Base-by-base conservation (phyloP, 92 coral and sea anemone species). In the Porites cylindrica region DNA sequence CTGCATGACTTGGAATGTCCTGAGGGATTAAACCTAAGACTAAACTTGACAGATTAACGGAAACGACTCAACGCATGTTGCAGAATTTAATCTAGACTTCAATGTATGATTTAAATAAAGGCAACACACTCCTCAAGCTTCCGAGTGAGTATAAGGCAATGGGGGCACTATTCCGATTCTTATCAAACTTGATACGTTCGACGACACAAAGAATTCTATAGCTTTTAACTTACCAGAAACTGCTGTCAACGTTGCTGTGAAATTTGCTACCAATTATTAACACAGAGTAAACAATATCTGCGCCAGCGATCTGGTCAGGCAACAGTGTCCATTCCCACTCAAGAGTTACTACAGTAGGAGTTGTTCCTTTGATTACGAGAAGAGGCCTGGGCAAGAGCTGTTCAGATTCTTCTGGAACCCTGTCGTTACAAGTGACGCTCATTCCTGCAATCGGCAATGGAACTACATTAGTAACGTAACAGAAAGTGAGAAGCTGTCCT, bases 301-400 rank as follows among this genome's bases (percentile, higher is more conserved):
- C 66, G 71, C 85, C 68, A 16, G 62, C 77, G 78, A 85, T 63
- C n/a, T 88, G 71, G 11, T 66, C 58, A 20, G 89, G 72, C 70
- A 66, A 76, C 51, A 77, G 77, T 18, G 47, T 53, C 77, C 91
- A 93, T 58, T 92, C 95, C 98, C 98, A 94, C 83, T 94, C 96
- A 56, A 95, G 82, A 13, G 93, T 89, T 5, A 88, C 98, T 17
- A 69, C 64, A 8, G 80, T 70, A 16, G 82, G 78, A 14, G 95
- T 76, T 1, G 94, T 85, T 20, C 94, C 93, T 85, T 94, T 94
- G 51, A 92, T 88, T 12, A 87, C 98, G 23, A 94, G 83, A 6
- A 56, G 86, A 51, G 95, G 82, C n/a, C 84, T 87, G 70, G 91
- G 75, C 38, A 87, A 62, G 50, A 51, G 72, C 12, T 77, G 80